Evolutionary conservation across 2,888 invertebrate species (phyloP), one percentile per base, ranked within the genome.

Genomic region (Orchesella flavescens): DNA sequence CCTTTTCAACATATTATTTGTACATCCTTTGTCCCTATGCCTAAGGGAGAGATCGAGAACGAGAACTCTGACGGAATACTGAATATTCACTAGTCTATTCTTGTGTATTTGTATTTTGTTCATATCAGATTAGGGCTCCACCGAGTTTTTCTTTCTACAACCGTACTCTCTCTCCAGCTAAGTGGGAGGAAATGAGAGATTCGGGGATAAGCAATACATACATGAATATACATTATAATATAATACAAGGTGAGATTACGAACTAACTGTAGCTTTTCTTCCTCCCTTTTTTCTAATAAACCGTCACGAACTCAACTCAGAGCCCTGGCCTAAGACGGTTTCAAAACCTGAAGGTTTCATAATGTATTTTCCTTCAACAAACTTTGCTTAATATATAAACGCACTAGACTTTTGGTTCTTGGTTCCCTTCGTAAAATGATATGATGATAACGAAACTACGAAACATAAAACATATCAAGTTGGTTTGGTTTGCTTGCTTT

Each of bases 141-240:
- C 24, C 55, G 24, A 71, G 57, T 71, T 71, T 71, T 57, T 53
- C 53, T 19, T 23, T 66, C 21, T 68, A 34, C 57, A 55, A 19
- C 49, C 24, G 71, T 24, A 71, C 21, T 53, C n/a, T n/a, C n/a
- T n/a, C n/a, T n/a, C 17, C 7, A 68, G 55, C 76, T 46, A 76
- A 69, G 55, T 55, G 65, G 44, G 65, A 76, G 82, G 82, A 82
- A 81, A 82, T 82, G 76, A 82, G 82, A 76, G 82, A 82, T 82
- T 82, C 53, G 71, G 34, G 82, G 82, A 82, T 76, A 71, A 76
- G 59, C 17, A 72, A 49, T 49, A 9, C n/a, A 17, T 46, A 19
- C 34, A 49, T n/a, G n/a, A n/a, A n/a, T n/a, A n/a, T n/a, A n/a
- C n/a, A n/a, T n/a, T n/a, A n/a, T n/a, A n/a, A n/a, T n/a, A n/a